Base-by-base conservation (phyloP, 2,797 vertebrate genomes). In the Hemibagrus guttatus region DNA sequence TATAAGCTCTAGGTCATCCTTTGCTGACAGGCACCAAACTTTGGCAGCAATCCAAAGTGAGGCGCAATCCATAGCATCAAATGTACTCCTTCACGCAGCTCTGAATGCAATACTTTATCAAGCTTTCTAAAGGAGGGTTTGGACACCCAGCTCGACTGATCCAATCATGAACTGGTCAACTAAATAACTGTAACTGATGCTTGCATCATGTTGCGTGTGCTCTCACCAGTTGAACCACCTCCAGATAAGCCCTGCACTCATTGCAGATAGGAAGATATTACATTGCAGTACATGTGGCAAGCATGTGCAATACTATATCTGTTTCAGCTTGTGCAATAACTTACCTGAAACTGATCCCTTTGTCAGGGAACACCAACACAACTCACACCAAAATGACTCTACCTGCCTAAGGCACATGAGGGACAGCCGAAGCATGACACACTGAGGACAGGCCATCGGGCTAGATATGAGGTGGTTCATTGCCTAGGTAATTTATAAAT, bases 201-300 rank as follows among this genome's bases (percentile, higher is more conserved):
- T 31, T 66, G 42, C 19, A 49, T 49, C 4, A 26, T 81, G 59
- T 64, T 63, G 59, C 26, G 28, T 26, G 79, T 28, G 61, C 26
- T 49, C 42, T 64, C 42, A 66, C 26, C 61, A 81, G 19, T 58
- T 52, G 54, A 80, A 26, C 5, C 31, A 39, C 19, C 59, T 80
- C 21, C 23, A 63, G 42, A 52, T 52, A n/a, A 13, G 13, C 6
- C 17, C 49, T 13, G 19, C 35, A 61, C 35, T 61, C 31, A 8
- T 16, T 80, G 58, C 31, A 59, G 13, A 61, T 56, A 19, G 28
- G 19, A 9, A 21, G 17, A 58, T 58, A 80, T 61, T 17, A 61
- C 3, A 42, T 80, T 80, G 58, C 35, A 61, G 56, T 58, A 42
- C 58, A 80, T 61, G 35, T 46, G 78, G 58, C 58, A 81, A 81